Percentiles rank a stretch among this genome's conserved stretches.
These are phyloP conservation scores for Matsumyia berberina DNA, from an alignment of 2,888 invertebrate genomes.

Conservation along the genomic window DNA sequence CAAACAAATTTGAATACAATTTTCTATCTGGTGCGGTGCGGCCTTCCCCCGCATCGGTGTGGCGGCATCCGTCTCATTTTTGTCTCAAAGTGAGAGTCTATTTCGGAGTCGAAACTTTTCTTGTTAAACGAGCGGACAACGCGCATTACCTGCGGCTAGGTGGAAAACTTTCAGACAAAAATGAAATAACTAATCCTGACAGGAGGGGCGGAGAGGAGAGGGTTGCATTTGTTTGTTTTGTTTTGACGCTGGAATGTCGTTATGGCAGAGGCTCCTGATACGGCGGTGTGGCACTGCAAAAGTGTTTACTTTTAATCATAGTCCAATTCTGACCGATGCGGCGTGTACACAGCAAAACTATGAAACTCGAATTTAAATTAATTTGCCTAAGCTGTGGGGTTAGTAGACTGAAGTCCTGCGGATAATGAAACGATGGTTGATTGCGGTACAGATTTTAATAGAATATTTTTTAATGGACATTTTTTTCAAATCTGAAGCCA, in stretches of 20 bases:
- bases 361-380: constrained; percentile 21
- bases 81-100: constrained; percentile 3
- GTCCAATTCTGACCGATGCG: background rate
- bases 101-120: constrained; percentile 47
- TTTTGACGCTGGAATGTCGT: background rate
- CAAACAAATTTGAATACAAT: constrained; percentile 20
- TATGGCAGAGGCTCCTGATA: background rate
- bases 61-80: constrained; percentile 1
- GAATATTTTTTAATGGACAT: too few species aligned
- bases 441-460: too few species aligned
- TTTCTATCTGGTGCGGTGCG: constrained; percentile 8
- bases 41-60: background rate
- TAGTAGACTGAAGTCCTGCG: too few species aligned
- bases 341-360: background rate
- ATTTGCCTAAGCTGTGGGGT: background rate
- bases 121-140: constrained; percentile 48
- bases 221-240: background rate
- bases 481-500: too few species aligned
- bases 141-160: constrained; percentile 29
- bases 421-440: too few species aligned
- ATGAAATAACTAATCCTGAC: constrained; percentile 1
- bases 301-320: constrained; percentile 30
- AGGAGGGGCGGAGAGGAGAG: background rate
- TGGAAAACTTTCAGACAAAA: constrained; percentile 25
- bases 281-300: background rate